Conservation (phyloP, 2,888 invertebrate species). For the Tetropium fuscum region DNA sequence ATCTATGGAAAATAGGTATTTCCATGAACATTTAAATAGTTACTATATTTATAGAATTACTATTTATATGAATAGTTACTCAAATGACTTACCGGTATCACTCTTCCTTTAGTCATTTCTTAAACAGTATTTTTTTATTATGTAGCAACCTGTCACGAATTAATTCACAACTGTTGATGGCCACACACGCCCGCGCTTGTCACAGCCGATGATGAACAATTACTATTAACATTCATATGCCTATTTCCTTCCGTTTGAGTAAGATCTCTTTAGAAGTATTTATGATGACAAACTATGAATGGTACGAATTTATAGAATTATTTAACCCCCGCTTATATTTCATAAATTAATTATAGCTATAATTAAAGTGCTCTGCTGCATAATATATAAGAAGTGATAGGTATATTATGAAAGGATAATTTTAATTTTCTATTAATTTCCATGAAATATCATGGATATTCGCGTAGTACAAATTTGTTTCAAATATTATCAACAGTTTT, state of each 20-base stretch:
- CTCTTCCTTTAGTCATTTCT: neutral
- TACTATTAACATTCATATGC: conserved; percentile 4
- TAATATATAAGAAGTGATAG: too few relatives aligned
- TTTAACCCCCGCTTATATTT: neutral
- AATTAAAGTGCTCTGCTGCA: too few relatives aligned
- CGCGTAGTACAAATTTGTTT: too few relatives aligned
- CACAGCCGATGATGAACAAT: conserved; percentile 3
- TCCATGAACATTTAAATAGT: too few relatives aligned
- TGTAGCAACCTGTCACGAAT: neutral
- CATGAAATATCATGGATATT: too few relatives aligned
- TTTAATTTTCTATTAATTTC: too few relatives aligned
- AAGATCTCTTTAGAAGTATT: conserved; percentile 9
- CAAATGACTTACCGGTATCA: conserved; percentile 5
- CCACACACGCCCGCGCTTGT: neutral
- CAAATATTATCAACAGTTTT: too few relatives aligned
- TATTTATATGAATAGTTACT: too few relatives aligned
- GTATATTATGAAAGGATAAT: too few relatives aligned
- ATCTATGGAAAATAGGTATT: too few relatives aligned
- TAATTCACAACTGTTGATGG: neutral
- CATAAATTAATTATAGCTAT: too few relatives aligned
- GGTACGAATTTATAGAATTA: neutral
- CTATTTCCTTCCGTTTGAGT: conserved; percentile 11
- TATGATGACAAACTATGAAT: conserved; percentile 1
- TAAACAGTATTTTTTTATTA: neutral
- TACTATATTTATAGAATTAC: too few relatives aligned